phyloP scores from a whole-genome alignment of 2,888 invertebrate species.

The Petrolisthes manimaculis region DNA sequence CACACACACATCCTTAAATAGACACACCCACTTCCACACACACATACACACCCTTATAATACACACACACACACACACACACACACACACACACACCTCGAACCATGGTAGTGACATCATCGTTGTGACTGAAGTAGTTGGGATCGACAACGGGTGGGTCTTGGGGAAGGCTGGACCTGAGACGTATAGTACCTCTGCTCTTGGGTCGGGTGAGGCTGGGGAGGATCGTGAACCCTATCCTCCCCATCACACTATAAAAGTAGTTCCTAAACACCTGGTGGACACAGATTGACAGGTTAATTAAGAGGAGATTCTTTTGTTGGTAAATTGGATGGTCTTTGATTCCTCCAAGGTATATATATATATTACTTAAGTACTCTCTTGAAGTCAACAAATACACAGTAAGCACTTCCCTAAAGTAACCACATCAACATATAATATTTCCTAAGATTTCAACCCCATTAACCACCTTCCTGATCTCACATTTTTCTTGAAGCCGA shows the following conservation, averaged over 20 bases:
- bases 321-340: no score
- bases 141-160: constrained; percentile 10
- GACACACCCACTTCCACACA: no score
- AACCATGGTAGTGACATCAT: background rate
- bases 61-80: background rate
- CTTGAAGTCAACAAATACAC: background rate
- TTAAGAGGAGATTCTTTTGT: no score
- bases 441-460: no score
- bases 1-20: no score
- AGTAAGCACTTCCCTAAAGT: background rate
- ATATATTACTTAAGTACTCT: background rate
- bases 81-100: background rate
- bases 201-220: constrained; percentile 10
- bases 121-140: constrained; percentile 19
- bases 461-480: background rate
- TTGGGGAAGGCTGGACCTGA: background rate
- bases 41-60: background rate
- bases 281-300: no score
- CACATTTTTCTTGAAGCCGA: background rate
- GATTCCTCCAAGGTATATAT: background rate
- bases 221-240: background rate
- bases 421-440: background rate
- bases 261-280: constrained; percentile 9
- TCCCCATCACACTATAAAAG: background rate
- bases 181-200: constrained; percentile 19